Percentiles rank a stretch among this genome's conserved stretches.
Evolutionary conservation across 2,797 vertebrate genomes (phyloP).

Genomic region (Aeoliscus strigatus): DNA sequence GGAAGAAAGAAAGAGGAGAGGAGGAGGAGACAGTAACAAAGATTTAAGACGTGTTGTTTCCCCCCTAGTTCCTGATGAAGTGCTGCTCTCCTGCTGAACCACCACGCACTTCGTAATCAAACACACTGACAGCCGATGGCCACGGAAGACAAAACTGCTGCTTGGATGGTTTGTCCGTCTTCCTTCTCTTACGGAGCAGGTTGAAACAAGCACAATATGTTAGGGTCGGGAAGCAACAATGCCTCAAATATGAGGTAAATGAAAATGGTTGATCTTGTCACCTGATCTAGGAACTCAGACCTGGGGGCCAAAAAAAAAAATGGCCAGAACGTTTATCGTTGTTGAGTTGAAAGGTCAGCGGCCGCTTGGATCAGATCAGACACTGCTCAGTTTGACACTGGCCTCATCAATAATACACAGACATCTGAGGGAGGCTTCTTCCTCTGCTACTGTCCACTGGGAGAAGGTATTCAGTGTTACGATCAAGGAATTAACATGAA

Average conservation of each 20-base stretch:
- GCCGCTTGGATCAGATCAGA: constrained; percentile 37
- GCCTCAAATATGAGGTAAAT: too few relatives aligned
- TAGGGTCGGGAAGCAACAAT: background rate
- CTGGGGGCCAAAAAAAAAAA: too few relatives aligned
- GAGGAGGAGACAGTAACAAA: constrained; percentile 58
- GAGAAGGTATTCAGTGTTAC: too few relatives aligned
- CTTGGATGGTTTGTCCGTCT: constrained; percentile 24
- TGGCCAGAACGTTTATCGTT: constrained; percentile 7
- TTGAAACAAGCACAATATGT: background rate
- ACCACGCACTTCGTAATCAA: constrained; percentile 63
- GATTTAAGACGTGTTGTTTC: constrained; percentile 53
- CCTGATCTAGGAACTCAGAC: too few relatives aligned
- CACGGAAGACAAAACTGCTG: constrained; percentile 54
- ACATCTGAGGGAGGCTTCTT: constrained; percentile 8
- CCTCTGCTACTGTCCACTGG: background rate
- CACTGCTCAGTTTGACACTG: constrained; percentile 15
- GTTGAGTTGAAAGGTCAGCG: constrained; percentile 44
- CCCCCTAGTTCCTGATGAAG: constrained; percentile 64
- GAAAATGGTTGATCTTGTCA: too few relatives aligned
- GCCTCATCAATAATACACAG: constrained; percentile 58
- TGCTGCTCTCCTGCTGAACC: constrained; percentile 65
- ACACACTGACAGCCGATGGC: constrained; percentile 42
- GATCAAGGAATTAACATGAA: too few relatives aligned
- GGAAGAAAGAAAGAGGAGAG: constrained; percentile 11
- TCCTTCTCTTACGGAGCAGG: constrained; percentile 1